Conservation (phyloP, 2,888 invertebrate genomes). For the Masnerella sp. region DNA sequence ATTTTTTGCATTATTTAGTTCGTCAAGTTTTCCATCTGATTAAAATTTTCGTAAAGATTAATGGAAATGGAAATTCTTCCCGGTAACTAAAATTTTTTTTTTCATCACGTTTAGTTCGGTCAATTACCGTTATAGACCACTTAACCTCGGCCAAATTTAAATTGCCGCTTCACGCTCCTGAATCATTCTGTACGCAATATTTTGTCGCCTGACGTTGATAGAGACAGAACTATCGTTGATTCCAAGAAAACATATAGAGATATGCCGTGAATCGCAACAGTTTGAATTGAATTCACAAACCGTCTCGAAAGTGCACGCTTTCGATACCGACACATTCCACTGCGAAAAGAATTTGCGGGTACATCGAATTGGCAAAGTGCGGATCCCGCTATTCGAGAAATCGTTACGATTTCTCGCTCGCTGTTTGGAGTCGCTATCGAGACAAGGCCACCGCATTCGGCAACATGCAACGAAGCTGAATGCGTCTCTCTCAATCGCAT, state of each 20-base stretch:
- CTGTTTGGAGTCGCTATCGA: conserved; percentile 65
- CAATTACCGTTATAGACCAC: conserved; percentile 10
- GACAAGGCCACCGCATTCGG: conserved; percentile 56
- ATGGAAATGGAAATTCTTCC: no score
- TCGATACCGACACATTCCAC: conserved; percentile 53
- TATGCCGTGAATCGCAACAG: conserved; percentile 38
- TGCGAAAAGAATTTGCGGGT: conserved; percentile 53
- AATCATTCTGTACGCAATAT: conserved; percentile 17
- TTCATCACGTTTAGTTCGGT: conserved; percentile 5
- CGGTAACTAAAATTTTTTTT: no score
- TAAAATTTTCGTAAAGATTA: no score
- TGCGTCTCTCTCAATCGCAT: conserved; percentile 34
- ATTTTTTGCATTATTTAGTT: no score
- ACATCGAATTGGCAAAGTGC: conserved; percentile 55
- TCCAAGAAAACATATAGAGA: conserved; percentile 36
- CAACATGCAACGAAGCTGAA: conserved; percentile 48
- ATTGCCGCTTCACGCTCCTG: background rate
- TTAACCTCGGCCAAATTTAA: background rate
- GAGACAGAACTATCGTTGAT: conserved; percentile 33
- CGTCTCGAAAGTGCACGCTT: conserved; percentile 45
- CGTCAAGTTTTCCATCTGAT: no score
- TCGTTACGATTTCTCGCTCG: conserved; percentile 55
- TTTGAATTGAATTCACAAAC: conserved; percentile 55
- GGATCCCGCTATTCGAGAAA: conserved; percentile 55
- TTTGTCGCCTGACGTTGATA: conserved; percentile 12